Percentiles rank a stretch among this genome's conserved stretches.
phyloP scores from a whole-genome alignment of 53 echinoderm and acorn worm genomes.

The Temnopleurus reevesii region DNA sequence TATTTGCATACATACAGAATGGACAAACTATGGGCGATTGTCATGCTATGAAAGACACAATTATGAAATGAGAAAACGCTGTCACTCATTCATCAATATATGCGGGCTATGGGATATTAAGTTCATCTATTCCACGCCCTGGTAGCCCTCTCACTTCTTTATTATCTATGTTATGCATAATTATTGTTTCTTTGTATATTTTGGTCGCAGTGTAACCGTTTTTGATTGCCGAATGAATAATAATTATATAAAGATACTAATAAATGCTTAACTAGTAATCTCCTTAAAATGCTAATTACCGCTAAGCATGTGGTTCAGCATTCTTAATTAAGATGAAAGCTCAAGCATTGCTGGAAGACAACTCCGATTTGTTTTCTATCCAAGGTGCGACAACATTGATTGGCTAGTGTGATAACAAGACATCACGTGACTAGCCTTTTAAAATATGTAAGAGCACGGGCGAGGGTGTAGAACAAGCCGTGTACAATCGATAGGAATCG shows the following conservation, averaged over 20 bases:
- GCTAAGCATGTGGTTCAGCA: not conserved
- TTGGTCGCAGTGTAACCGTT: too few relatives aligned
- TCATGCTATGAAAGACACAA: too few relatives aligned
- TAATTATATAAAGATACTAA: not conserved
- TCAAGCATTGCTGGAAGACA: not conserved
- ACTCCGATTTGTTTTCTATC: constrained; percentile 18
- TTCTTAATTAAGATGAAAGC: not conserved
- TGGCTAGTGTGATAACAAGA: constrained; percentile 3
- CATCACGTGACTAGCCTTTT: constrained; percentile 1
- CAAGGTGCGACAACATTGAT: constrained; percentile 24
- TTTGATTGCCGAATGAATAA: too few relatives aligned
- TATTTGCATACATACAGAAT: too few relatives aligned
- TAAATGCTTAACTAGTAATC: not conserved
- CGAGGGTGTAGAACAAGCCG: constrained; percentile 6
- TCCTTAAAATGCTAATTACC: not conserved
- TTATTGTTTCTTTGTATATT: too few relatives aligned
- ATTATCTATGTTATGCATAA: too few relatives aligned
- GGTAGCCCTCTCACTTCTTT: too few relatives aligned
- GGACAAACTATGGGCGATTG: too few relatives aligned
- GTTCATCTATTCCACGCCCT: too few relatives aligned
- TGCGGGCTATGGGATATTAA: too few relatives aligned
- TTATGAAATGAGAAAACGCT: too few relatives aligned
- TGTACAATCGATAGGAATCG: constrained; percentile 7
- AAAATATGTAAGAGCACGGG: constrained; percentile 29
- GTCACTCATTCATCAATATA: too few relatives aligned